Percentiles rank a stretch among this genome's conserved stretches.
Conservation (phyloP, 2,888 invertebrate species). For the Chalcis sispes region DNA sequence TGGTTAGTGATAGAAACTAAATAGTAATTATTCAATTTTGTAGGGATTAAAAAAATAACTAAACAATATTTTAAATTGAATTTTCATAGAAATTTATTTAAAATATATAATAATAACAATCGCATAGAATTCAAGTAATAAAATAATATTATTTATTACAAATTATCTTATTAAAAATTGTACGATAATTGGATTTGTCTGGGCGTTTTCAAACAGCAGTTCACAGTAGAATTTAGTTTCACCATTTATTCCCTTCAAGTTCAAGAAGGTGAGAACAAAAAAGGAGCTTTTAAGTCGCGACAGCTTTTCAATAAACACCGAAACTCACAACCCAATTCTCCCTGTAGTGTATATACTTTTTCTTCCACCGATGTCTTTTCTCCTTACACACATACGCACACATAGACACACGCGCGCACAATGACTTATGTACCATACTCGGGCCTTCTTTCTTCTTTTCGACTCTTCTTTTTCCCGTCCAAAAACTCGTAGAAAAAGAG, state of each 20-base stretch:
- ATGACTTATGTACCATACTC: too few species aligned
- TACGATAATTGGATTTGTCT: background rate
- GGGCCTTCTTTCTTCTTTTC: constrained; percentile 14
- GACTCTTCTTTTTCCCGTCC: constrained; percentile 2
- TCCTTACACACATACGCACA: background rate
- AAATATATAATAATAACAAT: too few species aligned
- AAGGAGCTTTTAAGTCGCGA: constrained; percentile 57
- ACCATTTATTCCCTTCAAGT: constrained; percentile 42
- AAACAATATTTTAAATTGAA: too few species aligned
- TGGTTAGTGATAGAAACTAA: too few species aligned
- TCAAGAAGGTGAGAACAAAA: constrained; percentile 57
- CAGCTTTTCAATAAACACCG: constrained; percentile 71
- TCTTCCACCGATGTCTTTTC: constrained; percentile 9
- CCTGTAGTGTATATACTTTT: constrained; percentile 32
- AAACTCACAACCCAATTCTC: constrained; percentile 66
- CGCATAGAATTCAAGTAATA: too few species aligned
- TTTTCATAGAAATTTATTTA: too few species aligned
- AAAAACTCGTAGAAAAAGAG: constrained; percentile 26
- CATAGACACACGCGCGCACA: too few species aligned
- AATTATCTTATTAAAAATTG: background rate
- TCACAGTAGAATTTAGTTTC: constrained; percentile 22
- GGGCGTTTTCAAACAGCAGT: background rate
- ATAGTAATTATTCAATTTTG: too few species aligned
- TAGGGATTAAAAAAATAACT: too few species aligned
- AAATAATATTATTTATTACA: too few species aligned